Percentiles rank a stretch among this genome's conserved stretches.
phyloP scores from a whole-genome alignment of 2,113 vertebrate species.

The Microcebus jonahi region DNA sequence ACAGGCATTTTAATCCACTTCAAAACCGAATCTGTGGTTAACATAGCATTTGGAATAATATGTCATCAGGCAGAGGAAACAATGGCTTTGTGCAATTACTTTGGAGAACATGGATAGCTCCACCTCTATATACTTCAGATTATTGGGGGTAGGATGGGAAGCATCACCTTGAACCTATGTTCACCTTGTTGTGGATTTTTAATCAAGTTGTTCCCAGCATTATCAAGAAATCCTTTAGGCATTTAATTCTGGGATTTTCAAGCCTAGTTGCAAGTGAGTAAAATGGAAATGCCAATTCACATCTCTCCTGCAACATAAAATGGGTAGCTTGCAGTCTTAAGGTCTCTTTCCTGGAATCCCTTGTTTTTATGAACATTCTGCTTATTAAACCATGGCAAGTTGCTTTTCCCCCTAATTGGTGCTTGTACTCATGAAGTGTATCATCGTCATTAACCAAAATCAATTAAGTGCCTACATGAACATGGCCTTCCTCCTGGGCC shows the following conservation, averaged over 20 bases:
- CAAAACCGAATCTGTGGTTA: background rate
- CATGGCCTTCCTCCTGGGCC: background rate
- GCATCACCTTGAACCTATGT: background rate
- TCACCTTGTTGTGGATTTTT: background rate
- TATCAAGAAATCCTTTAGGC: background rate
- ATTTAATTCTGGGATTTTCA: background rate
- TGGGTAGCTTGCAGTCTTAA: background rate
- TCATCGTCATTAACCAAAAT: slow-evolving; percentile 32
- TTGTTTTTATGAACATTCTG: background rate
- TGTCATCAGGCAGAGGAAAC: background rate
- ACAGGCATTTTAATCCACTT: background rate
- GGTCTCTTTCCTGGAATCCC: background rate
- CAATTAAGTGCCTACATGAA: background rate
- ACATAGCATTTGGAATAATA: background rate
- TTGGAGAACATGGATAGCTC: background rate
- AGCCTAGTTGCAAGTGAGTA: background rate
- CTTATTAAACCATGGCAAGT: background rate
- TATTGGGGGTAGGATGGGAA: background rate
- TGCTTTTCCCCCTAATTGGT: background rate
- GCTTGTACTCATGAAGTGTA: background rate
- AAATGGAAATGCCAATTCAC: background rate
- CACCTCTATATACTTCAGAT: background rate
- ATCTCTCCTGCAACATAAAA: background rate
- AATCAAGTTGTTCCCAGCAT: background rate
- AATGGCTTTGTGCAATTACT: background rate